These are phyloP conservation scores for Melanogrammus aeglefinus DNA, from an alignment of 2,797 vertebrate genomes.

Conservation along the genomic window DNA sequence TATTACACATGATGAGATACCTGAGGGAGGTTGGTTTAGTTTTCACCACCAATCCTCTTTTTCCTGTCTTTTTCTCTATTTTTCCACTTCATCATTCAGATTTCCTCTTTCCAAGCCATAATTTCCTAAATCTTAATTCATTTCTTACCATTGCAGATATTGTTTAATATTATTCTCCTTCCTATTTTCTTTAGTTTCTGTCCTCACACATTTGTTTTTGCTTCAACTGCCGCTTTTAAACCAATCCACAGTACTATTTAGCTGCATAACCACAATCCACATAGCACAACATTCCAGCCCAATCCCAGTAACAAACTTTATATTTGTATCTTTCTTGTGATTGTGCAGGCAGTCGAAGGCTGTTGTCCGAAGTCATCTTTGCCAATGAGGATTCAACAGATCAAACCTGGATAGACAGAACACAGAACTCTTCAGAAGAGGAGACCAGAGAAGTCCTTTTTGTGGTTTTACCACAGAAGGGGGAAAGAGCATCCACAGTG, in stretches of 20 bases:
- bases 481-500: not conserved
- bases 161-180: slow-evolving; percentile 11
- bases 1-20: slow-evolving; percentile 21
- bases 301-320: slow-evolving; percentile 43
- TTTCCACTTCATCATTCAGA: not conserved
- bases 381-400: slow-evolving; percentile 2
- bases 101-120: not conserved
- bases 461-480: not conserved
- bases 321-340: slow-evolving; percentile 44
- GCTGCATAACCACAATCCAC: slow-evolving; percentile 52
- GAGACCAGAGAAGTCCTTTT: slow-evolving; percentile 7
- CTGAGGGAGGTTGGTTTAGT: slow-evolving; percentile 11
- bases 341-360: slow-evolving; percentile 56
- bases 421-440: slow-evolving; percentile 21
- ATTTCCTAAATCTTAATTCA: slow-evolving; percentile 11
- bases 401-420: slow-evolving; percentile 18
- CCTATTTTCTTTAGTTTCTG: slow-evolving; percentile 15
- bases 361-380: slow-evolving; percentile 33
- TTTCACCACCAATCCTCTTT: not conserved
- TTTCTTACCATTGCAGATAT: not conserved
- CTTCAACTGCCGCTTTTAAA: slow-evolving; percentile 30
- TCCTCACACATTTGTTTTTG: slow-evolving; percentile 15
- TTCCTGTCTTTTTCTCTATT: not conserved
- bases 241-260: slow-evolving; percentile 45
- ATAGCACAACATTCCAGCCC: slow-evolving; percentile 53